Conservation (phyloP, 2,113 vertebrate genomes). For the Dolichallabes microphthalmus region DNA sequence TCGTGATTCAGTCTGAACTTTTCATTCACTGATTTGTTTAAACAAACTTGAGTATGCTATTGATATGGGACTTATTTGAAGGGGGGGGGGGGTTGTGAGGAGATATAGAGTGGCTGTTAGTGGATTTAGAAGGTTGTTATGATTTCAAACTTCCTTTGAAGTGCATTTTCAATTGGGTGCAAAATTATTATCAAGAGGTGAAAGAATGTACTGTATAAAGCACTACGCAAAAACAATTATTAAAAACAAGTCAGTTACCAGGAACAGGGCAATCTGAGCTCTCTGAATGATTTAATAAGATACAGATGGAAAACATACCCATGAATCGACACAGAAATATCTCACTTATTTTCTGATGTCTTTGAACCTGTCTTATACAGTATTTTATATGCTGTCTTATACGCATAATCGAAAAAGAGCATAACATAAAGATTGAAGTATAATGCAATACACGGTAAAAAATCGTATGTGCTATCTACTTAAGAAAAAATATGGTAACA, state of each 20-base stretch:
- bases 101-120: not conserved
- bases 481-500: no score
- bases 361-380: not conserved
- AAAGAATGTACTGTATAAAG: not conserved
- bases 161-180: not conserved
- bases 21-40: not conserved
- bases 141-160: not conserved
- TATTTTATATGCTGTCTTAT: no score
- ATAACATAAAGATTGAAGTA: not conserved
- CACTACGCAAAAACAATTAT: not conserved
- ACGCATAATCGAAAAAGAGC: not conserved
- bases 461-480: no score
- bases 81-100: not conserved
- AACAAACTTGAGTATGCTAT: not conserved
- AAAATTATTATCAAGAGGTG: not conserved
- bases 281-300: not conserved
- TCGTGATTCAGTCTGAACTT: not conserved
- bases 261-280: not conserved
- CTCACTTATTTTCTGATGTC: not conserved
- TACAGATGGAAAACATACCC: not conserved
- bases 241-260: not conserved
- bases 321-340: not conserved
- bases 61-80: no score
- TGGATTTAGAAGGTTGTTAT: not conserved
- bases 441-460: no score